These are phyloP conservation scores for Phocoena sinus DNA, from an alignment of 2,113 vertebrate genomes.

Conservation along the genomic window DNA sequence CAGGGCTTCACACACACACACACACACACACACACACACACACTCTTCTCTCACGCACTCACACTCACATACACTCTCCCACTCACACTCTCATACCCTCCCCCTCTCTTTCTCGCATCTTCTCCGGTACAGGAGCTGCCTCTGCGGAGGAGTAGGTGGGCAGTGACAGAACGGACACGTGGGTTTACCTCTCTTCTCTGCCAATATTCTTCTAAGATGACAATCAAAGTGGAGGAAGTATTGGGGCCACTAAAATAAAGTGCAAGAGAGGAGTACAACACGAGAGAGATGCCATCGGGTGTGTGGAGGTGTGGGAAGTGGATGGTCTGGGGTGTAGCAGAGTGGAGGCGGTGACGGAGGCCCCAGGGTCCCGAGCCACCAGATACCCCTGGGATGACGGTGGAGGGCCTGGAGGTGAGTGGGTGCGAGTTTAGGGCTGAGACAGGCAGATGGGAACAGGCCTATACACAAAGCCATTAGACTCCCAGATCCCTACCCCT, in stretches of 20 bases:
- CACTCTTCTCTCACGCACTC: too few relatives aligned
- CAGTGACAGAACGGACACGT: neutral
- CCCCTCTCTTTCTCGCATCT: neutral
- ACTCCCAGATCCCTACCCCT: neutral
- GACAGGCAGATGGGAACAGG: neutral
- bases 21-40: rapidly evolving
- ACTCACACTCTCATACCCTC: neutral
- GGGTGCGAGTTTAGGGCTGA: neutral
- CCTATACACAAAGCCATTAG: neutral
- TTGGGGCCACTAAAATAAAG: neutral
- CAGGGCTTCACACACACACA: rapidly evolving
- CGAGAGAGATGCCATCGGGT: neutral
- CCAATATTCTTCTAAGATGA: neutral
- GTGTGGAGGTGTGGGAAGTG: neutral
- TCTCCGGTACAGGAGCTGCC: neutral
- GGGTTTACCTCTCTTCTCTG: neutral
- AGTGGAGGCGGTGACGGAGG: neutral
- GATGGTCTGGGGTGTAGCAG: neutral
- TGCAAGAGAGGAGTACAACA: neutral
- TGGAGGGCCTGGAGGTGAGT: rapidly evolving
- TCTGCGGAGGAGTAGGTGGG: neutral
- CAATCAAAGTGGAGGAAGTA: neutral
- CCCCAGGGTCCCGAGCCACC: neutral
- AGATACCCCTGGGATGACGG: neutral
- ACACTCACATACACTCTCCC: too few relatives aligned